Evolutionary conservation across 2,113 vertebrate genomes (phyloP).

Genomic region (Sceloporus undulatus): DNA sequence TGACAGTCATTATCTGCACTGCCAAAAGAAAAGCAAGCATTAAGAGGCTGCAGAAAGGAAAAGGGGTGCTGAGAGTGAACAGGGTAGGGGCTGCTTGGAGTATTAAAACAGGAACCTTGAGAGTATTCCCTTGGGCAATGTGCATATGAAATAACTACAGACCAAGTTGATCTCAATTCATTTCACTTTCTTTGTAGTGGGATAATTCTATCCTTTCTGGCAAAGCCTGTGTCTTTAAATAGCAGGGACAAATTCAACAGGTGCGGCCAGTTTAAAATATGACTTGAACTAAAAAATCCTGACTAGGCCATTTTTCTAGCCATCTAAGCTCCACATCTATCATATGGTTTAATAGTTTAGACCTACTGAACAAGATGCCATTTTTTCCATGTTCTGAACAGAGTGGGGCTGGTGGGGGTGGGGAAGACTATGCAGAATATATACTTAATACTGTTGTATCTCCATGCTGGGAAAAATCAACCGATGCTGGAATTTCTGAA

Average conservation of each 20-base stretch:
- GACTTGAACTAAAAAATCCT: background rate
- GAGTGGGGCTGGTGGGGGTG: too few species aligned
- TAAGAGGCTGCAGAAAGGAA: background rate
- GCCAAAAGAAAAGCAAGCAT: too few species aligned
- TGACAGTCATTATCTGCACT: too few species aligned
- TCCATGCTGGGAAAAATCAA: background rate
- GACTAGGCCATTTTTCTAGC: too few species aligned
- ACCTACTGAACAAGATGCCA: too few species aligned
- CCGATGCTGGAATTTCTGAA: background rate
- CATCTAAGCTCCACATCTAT: too few species aligned
- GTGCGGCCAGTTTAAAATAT: background rate
- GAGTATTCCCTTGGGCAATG: background rate
- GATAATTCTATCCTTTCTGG: too few species aligned
- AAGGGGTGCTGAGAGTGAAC: background rate
- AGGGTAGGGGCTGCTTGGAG: background rate
- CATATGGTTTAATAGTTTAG: too few species aligned
- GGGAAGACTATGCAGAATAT: background rate
- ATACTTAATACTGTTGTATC: background rate
- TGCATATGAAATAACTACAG: background rate
- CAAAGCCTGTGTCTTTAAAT: background rate
- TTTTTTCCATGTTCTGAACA: background rate
- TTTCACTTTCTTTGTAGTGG: background rate
- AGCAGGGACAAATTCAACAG: background rate
- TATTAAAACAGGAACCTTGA: background rate
- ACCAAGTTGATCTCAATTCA: too few species aligned